These are phyloP conservation scores for Neopelma chrysocephalum DNA, from an alignment of 2,797 vertebrate genomes.

Conservation along the genomic window DNA sequence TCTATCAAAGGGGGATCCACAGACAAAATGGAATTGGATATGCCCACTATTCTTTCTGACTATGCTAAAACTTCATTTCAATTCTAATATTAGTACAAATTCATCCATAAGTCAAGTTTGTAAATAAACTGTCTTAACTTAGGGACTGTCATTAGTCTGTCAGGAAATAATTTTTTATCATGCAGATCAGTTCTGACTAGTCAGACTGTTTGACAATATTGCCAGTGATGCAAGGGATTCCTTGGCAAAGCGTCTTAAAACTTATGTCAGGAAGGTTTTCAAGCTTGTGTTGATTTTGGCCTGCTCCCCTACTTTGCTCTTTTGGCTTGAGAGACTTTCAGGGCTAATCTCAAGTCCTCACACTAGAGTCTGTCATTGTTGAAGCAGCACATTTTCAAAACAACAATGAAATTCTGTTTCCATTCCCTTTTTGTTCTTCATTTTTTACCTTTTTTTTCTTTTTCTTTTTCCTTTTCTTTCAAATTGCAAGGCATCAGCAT, in stretches of 20 bases:
- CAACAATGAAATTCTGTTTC: background rate
- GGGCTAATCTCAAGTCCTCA: background rate
- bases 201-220: background rate
- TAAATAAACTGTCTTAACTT: background rate
- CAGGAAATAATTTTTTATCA: background rate
- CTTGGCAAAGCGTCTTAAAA: background rate
- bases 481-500: background rate
- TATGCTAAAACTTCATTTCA: background rate
- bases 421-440: background rate
- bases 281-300: background rate
- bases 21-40: background rate
- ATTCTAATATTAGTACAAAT: background rate
- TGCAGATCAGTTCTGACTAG: background rate
- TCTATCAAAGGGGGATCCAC: background rate
- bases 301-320: background rate
- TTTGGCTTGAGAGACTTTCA: background rate
- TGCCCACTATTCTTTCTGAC: background rate
- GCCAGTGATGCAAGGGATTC: background rate
- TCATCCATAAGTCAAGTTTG: background rate
- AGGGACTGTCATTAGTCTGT: background rate
- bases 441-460: accelerated
- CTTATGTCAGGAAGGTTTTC: background rate
- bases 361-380: background rate
- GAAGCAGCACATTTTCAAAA: background rate
- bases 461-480: background rate